Evolutionary conservation across 2,888 invertebrate genomes (phyloP), one percentile per base, ranked within the genome.

Genomic region (Toxonevra muliebris): DNA sequence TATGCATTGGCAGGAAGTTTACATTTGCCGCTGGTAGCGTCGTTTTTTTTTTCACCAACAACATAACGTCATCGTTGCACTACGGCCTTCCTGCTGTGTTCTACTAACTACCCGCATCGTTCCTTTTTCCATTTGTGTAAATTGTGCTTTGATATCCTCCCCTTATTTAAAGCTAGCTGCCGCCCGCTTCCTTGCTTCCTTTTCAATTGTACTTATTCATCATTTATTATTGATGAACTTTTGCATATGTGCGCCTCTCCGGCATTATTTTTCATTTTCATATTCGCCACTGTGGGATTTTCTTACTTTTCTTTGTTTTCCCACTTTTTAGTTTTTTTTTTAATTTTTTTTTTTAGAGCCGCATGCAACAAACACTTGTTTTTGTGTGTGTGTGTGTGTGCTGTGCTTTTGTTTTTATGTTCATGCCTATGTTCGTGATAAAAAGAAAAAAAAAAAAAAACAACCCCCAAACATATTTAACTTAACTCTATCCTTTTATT

Each of bases 221-320:
- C 76, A 74, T 73, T 72, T 70, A 77, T 76, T 76, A 76, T 76
- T 76, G 74, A 77, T 75, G 73, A 74, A 66, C 68, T 74, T 68
- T 74, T 76, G 73, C 76, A 72, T 75, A 71, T 66, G 50, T 50
- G 42, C 62, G 11, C 11, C 20, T 20, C 48, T 13, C 60, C 15
- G 13, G 20, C 42, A 30, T 30, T 30, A 30, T 30, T 30, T 30
- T 30, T 48, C 50, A 15, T 48, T 15, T n/a, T 41, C 19, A 20
- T 15, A 20, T 15, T 40, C 68, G 41, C 50, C 19, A 40, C 15
- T 12, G n/a, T 40, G 11, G 11, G 19, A 17, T 12, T 30, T 17
- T 12, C 54, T 11, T 53, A 61, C 12, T 30, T 30, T 15, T 9
- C 40, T 20, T 15, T 41, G 17, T 30, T 58, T 52, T 59, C 65